Conservation (phyloP, 1,140 invertebrate genomes). For the Trichogramma pretiosum region DNA sequence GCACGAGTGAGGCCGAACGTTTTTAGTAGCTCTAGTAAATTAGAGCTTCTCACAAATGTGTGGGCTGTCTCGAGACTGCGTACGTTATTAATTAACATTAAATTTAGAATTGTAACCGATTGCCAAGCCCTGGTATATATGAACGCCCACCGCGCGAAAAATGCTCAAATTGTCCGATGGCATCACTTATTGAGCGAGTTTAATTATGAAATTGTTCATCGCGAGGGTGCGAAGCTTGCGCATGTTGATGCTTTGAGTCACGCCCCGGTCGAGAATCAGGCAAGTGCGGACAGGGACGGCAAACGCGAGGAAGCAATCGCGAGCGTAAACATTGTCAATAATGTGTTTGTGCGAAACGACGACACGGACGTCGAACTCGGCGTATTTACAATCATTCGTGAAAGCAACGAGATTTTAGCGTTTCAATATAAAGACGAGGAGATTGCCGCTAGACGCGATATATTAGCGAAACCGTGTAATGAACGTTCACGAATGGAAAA, state of each 20-base stretch:
- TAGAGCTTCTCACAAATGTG: slow-evolving; percentile 23
- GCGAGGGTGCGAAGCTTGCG: slow-evolving; percentile 4
- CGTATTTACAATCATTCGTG: not conserved
- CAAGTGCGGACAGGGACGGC: no score
- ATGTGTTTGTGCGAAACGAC: not conserved
- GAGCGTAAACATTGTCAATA: not conserved
- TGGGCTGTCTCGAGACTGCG: slow-evolving; percentile 15
- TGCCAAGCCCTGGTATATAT: slow-evolving; percentile 6
- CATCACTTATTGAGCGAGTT: slow-evolving; percentile 2
- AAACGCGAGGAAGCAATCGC: not conserved
- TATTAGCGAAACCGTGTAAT: slow-evolving; percentile 1
- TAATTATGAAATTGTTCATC: slow-evolving; percentile 4
- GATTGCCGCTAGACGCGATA: not conserved
- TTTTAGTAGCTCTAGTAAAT: slow-evolving; percentile 23
- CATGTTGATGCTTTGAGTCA: no score
- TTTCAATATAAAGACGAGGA: slow-evolving; percentile 5
- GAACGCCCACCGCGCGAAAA: slow-evolving; percentile 3
- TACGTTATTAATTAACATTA: slow-evolving; percentile 17
- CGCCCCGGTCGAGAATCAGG: slow-evolving; percentile 1
- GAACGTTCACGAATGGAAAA: not conserved
- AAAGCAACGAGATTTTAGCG: slow-evolving; percentile 7
- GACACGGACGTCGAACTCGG: not conserved
- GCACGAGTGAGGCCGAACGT: slow-evolving; percentile 14
- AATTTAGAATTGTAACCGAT: no score
- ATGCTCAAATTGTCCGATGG: slow-evolving; percentile 9